A percentile compares a stretch with the other conserved stretches of the same genome.
These are phyloP conservation scores for Cheilosia impressa DNA, from an alignment of 2,888 invertebrate genomes.

Conservation along the genomic window DNA sequence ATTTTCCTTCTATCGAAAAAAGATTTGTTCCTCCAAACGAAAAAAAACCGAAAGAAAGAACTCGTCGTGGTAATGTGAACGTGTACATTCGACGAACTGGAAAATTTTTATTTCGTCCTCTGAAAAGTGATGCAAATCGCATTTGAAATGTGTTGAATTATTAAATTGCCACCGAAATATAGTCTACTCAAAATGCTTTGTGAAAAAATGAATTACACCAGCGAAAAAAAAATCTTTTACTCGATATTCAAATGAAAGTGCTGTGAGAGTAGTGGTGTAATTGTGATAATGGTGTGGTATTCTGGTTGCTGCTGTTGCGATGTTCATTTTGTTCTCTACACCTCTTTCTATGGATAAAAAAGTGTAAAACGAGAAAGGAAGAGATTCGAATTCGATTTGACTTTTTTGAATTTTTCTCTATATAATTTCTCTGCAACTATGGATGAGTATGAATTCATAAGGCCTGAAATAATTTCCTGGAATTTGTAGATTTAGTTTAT, in stretches of 20 bases:
- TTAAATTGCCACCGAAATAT: slow-evolving; percentile 30
- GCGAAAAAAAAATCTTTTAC: slow-evolving; percentile 46
- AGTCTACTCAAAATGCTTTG: slow-evolving; percentile 43
- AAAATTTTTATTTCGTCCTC: slow-evolving; percentile 11
- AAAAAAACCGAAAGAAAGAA: slow-evolving; percentile 47
- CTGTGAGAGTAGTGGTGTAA: slow-evolving; percentile 46
- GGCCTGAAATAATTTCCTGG: not conserved
- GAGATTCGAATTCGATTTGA: slow-evolving; percentile 18
- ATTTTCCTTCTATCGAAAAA: slow-evolving; percentile 32
- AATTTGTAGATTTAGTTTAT: not conserved
- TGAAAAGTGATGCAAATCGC: slow-evolving; percentile 46
- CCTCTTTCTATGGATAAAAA: slow-evolving; percentile 62
- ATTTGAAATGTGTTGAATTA: slow-evolving; percentile 32
- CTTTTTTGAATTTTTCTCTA: slow-evolving; percentile 9
- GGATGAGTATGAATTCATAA: slow-evolving; percentile 45
- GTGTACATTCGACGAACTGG: slow-evolving; percentile 37
- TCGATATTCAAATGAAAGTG: slow-evolving; percentile 66
- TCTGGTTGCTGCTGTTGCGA: slow-evolving; percentile 57
- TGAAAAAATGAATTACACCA: slow-evolving; percentile 58
- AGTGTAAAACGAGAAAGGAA: slow-evolving; percentile 37
- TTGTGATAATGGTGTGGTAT: slow-evolving; percentile 60
- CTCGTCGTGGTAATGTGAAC: slow-evolving; percentile 48
- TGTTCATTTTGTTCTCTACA: slow-evolving; percentile 68
- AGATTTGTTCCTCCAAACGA: slow-evolving; percentile 18
- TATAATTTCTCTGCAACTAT: slow-evolving; percentile 1